Evolutionary conservation across 2,888 invertebrate genomes (phyloP), one percentile per base, ranked within the genome.

Genomic region (Folsomia manolachei): DNA sequence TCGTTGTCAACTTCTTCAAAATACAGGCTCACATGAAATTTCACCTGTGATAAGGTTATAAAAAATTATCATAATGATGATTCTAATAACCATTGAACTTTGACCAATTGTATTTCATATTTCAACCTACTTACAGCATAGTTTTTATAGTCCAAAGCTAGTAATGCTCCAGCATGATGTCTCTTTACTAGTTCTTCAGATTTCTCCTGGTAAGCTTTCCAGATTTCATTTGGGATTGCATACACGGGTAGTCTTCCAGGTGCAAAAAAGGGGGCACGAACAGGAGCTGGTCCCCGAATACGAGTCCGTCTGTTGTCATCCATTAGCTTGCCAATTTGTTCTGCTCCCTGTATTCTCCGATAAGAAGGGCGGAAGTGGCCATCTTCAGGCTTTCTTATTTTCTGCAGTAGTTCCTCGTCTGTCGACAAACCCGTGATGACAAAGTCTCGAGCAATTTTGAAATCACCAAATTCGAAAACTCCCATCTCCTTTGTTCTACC

Each of bases 1-100:
- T 87, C 87, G 78, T 86, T 85, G 81, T 90, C 88, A 70, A 95
- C 89, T 85, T 96, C 95, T 84, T 95, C 95, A 78, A 96, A 85
- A 83, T 90, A 89, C 0, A 95, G 82, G 63, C 95, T 85, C 2
- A 88, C 85, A 80, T 91, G 89, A 84, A 94, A 93, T 80, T 88
- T 88, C 66, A 89, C 87, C 73, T 80, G 51, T 72, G 25, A 64
- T 63, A 74, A 51, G 14, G 9, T 18, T 27, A 61, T 63, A 27
- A 21, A 19, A 70, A 18, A 72, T 51, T 18, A 27, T 27, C 7
- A 64, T 21, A 70, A 1, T 0, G n/a, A n/a, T n/a, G n/a, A n/a
- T 27, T 65, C 51, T 9, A 1, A 26, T 26, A 69, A 67, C 21
- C 7, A 27, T 52, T 19, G 24, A 72, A 24, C 64, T 70, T 56